Evolutionary conservation across 2,888 invertebrate species (phyloP).

Genomic region (Aporophyla lueneburgensis): DNA sequence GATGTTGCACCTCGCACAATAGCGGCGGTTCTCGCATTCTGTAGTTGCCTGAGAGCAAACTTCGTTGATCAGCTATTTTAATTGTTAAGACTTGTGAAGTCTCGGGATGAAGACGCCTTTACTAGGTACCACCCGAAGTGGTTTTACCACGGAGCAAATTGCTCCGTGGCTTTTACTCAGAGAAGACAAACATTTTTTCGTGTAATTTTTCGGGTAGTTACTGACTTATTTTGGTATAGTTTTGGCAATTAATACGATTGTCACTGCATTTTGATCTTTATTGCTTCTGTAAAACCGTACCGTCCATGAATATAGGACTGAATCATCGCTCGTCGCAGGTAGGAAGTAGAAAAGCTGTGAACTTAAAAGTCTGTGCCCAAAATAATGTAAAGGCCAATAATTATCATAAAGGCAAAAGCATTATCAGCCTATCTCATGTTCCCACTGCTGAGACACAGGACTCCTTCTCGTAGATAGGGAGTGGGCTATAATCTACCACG

Average conservation of each 20-base stretch:
- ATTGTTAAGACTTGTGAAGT: constrained; percentile 30
- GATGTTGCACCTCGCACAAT: constrained; percentile 44
- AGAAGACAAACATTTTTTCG: neutral
- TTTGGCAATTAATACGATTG: neutral
- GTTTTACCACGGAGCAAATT: too few species aligned
- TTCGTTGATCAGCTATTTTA: constrained; percentile 48
- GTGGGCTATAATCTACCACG: too few species aligned
- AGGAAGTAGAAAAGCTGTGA: neutral
- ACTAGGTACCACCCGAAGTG: neutral
- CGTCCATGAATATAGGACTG: neutral
- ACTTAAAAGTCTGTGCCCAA: neutral
- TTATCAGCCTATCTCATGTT: too few species aligned
- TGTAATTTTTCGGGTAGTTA: neutral
- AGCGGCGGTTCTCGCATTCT: constrained; percentile 42
- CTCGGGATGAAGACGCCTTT: constrained; percentile 14
- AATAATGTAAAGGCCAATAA: neutral
- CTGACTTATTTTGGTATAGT: constrained; percentile 16
- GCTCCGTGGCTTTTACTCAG: too few species aligned
- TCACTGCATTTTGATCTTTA: neutral
- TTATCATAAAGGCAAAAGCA: too few species aligned
- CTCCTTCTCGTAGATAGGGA: too few species aligned
- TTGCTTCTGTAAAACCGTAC: neutral
- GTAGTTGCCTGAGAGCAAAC: constrained; percentile 43
- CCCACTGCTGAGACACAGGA: too few species aligned
- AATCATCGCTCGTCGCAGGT: neutral